Conservation (phyloP, 2,113 vertebrate genomes). For the Macrotis lagotis region DNA sequence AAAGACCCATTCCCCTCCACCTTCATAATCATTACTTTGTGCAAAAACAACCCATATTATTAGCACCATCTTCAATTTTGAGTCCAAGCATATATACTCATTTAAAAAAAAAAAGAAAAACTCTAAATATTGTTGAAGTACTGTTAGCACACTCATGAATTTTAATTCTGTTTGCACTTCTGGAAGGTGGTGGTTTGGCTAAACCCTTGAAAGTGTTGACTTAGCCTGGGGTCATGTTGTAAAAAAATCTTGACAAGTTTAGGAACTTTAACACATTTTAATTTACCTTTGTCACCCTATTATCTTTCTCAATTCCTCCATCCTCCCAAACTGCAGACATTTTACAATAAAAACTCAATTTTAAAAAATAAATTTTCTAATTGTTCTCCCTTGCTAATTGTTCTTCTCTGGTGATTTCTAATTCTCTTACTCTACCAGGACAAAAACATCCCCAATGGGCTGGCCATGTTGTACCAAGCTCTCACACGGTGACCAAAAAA, state of each 20-base stretch:
- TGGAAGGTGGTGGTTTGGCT: neutral
- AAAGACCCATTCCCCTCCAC: neutral
- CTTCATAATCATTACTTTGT: neutral
- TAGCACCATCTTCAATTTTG: neutral
- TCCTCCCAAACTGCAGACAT: neutral
- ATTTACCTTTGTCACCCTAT: neutral
- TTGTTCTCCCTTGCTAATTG: neutral
- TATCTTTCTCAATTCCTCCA: neutral
- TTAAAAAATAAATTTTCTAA: neutral
- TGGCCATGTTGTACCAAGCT: no score
- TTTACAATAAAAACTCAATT: neutral
- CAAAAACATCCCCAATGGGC: no score
- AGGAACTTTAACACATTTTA: neutral
- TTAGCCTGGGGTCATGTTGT: neutral
- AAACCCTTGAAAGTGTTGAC: neutral
- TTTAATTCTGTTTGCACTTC: neutral
- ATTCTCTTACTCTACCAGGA: neutral
- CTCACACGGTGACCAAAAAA: no score
- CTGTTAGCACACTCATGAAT: neutral
- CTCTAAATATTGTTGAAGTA: neutral
- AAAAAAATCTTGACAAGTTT: neutral
- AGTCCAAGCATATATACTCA: neutral
- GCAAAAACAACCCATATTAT: neutral
- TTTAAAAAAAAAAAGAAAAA: neutral
- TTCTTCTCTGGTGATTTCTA: neutral